Percentiles rank a stretch among this genome's conserved stretches.
Conservation (phyloP, 2,797 vertebrate species). For the Rhynchotus rufescens region DNA sequence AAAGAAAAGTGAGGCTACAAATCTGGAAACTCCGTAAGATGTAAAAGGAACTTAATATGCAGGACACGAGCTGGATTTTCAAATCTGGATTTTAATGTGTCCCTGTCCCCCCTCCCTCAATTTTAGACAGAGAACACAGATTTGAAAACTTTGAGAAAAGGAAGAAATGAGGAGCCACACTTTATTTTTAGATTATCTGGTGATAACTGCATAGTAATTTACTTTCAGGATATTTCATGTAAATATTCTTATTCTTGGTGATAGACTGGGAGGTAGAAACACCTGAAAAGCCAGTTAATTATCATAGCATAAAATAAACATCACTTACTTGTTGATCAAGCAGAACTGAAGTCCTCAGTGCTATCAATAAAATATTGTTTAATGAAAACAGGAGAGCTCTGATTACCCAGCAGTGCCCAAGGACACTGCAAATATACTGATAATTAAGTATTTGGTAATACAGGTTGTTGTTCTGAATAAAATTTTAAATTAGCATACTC, state of each 20-base stretch:
- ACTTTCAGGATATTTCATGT: neutral
- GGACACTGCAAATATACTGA: constrained; percentile 46
- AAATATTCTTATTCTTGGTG: neutral
- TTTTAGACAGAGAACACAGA: neutral
- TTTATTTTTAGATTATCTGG: neutral
- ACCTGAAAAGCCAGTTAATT: constrained; percentile 61
- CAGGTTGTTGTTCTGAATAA: constrained; percentile 14
- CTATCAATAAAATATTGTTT: constrained; percentile 59
- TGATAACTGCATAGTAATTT: neutral
- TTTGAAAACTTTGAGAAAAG: neutral
- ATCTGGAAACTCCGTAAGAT: neutral
- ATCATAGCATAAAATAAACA: constrained; percentile 42
- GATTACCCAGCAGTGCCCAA: constrained; percentile 56
- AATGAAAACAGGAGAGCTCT: constrained; percentile 50
- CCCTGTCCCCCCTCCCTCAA: accelerated
- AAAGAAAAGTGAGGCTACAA: neutral
- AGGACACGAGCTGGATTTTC: neutral
- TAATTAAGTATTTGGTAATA: constrained; percentile 55
- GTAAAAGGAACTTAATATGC: neutral
- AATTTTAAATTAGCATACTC: neutral
- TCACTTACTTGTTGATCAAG: constrained; percentile 63
- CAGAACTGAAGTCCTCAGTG: constrained; percentile 59
- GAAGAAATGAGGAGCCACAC: neutral
- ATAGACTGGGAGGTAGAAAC: constrained; percentile 27
- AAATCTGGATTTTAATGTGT: neutral